A percentile compares a stretch with the other conserved stretches of the same genome.
These are phyloP conservation scores for Mastigias papua DNA, from an alignment of 30 jellyfish, hydroid and myxozoan genomes.

Conservation along the genomic window DNA sequence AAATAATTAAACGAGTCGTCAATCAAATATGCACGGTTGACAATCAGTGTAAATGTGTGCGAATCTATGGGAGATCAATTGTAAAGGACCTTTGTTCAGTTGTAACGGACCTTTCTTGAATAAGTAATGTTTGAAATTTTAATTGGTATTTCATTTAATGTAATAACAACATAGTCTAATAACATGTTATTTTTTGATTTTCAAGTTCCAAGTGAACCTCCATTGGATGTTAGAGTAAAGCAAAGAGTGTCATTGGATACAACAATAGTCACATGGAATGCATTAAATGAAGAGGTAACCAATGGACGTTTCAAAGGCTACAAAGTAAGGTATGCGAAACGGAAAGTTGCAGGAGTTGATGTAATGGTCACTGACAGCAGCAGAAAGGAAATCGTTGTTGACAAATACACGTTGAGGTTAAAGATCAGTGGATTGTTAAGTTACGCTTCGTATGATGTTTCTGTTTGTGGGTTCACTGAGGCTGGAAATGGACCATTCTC, in stretches of 20 bases:
- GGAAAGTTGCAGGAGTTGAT: constrained; percentile 29
- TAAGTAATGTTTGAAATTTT: no score
- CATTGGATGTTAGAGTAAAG: constrained; percentile 32
- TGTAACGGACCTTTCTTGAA: no score
- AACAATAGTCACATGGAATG: constrained; percentile 53
- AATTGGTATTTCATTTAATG: no score
- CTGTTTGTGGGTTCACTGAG: constrained; percentile 65
- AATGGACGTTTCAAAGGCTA: constrained; percentile 72
- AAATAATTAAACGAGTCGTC: no score
- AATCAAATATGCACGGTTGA: no score
- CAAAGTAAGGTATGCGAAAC: constrained; percentile 24
- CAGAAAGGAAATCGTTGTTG: constrained; percentile 17
- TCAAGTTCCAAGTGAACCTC: constrained; percentile 67
- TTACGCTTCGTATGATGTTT: constrained; percentile 49
- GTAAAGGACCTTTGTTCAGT: no score
- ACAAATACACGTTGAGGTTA: constrained; percentile 51
- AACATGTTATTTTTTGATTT: no score
- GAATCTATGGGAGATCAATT: no score
- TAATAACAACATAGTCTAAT: no score
- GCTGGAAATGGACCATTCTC: constrained; percentile 80
- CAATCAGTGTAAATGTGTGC: no score
- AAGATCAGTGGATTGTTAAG: constrained; percentile 52
- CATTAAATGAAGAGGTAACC: constrained; percentile 45
- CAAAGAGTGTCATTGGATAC: constrained; percentile 24
- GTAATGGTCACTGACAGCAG: neutral